These are phyloP conservation scores for Periparus ater DNA, from an alignment of 2,797 vertebrate genomes.

Conservation along the genomic window DNA sequence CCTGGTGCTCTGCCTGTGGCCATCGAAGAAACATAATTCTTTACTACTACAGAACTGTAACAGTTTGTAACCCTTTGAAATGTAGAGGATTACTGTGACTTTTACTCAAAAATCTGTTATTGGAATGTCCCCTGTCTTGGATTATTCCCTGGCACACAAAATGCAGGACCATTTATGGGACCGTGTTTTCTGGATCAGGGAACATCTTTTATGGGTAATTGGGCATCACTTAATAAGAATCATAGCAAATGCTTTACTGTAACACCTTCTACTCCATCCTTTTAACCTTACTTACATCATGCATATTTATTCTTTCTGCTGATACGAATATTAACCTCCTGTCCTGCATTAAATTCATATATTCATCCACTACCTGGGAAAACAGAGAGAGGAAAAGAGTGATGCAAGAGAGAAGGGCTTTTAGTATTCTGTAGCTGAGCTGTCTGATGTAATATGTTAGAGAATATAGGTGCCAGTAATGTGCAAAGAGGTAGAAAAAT, in stretches of 20 bases:
- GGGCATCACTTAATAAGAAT: constrained; percentile 2
- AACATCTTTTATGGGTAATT: background rate
- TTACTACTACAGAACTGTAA: background rate
- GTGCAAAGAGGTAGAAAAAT: constrained; percentile 73
- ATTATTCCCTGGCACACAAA: background rate
- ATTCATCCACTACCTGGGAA: background rate
- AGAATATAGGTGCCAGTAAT: constrained; percentile 41
- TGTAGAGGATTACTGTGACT: background rate
- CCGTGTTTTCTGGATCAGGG: background rate
- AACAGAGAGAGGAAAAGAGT: background rate
- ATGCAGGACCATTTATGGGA: background rate
- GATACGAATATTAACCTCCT: background rate
- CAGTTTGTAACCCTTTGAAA: background rate
- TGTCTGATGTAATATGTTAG: constrained; percentile 31
- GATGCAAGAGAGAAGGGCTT: background rate
- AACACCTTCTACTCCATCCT: background rate
- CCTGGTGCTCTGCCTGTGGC: background rate
- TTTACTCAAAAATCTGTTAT: background rate
- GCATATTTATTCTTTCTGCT: constrained; percentile 9
- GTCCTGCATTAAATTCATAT: background rate
- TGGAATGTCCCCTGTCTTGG: background rate
- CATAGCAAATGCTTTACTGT: background rate
- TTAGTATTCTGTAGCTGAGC: constrained; percentile 56
- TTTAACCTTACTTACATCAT: background rate
- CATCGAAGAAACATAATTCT: background rate